Conservation (phyloP, 2,113 vertebrate genomes). For the Hydropotes inermis region DNA sequence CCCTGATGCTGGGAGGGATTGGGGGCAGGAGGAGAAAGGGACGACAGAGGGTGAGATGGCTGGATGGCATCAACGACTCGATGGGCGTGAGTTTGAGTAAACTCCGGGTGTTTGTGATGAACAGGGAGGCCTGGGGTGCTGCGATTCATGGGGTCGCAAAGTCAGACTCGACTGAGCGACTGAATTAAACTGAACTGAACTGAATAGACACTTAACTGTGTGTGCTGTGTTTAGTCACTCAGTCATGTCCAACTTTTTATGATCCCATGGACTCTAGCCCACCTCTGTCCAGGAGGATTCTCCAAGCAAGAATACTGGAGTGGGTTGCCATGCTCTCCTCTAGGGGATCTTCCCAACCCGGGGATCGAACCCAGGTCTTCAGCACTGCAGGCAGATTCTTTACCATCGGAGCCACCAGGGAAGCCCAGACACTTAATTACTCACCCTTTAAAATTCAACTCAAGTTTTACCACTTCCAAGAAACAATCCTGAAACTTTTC, state of each 20-base stretch:
- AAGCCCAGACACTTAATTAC: background rate
- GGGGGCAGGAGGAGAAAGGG: too few relatives aligned
- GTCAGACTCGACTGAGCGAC: too few relatives aligned
- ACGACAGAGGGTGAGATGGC: too few relatives aligned
- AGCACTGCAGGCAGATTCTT: background rate
- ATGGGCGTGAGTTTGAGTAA: too few relatives aligned
- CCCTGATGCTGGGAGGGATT: too few relatives aligned
- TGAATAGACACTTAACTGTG: background rate
- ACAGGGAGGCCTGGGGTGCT: too few relatives aligned
- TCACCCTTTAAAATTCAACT: background rate
- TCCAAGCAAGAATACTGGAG: background rate
- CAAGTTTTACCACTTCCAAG: background rate
- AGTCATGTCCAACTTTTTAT: background rate
- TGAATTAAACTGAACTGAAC: too few relatives aligned
- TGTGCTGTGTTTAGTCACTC: background rate
- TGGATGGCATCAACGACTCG: too few relatives aligned
- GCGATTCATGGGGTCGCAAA: too few relatives aligned
- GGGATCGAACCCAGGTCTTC: background rate
- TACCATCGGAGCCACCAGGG: background rate
- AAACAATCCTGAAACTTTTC: background rate
- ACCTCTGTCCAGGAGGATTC: background rate
- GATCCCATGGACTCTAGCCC: background rate
- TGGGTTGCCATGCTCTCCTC: background rate
- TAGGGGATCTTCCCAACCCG: background rate
- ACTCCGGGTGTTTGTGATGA: too few relatives aligned